A percentile compares a stretch with the other conserved stretches of the same genome.
phyloP scores from a whole-genome alignment of 2,888 invertebrate species.

The Rapana venosa region DNA sequence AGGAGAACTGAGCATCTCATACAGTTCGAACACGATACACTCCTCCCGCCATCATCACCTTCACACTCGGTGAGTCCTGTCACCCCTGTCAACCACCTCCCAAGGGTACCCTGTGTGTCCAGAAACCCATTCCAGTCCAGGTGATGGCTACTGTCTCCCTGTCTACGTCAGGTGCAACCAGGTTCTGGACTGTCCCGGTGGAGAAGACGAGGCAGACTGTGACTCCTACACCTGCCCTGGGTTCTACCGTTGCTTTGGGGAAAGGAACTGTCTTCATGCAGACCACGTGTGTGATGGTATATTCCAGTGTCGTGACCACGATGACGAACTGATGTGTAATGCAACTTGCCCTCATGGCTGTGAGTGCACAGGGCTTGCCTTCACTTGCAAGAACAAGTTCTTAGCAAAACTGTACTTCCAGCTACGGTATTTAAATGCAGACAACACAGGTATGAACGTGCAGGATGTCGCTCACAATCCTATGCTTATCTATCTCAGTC shows the following conservation, averaged over 20 bases:
- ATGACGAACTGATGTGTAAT: conserved; percentile 44
- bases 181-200: conserved; percentile 33
- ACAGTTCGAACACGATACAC: background rate
- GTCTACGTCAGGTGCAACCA: conserved; percentile 40
- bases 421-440: conserved; percentile 11
- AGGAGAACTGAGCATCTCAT: background rate
- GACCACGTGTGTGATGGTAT: conserved; percentile 44
- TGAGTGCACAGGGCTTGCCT: background rate
- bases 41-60: conserved; percentile 15
- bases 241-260: conserved; percentile 42
- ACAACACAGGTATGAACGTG: background rate
- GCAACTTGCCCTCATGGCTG: conserved; percentile 21
- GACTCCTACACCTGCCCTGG: conserved; percentile 30
- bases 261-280: conserved; percentile 37
- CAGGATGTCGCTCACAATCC: background rate
- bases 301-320: conserved; percentile 46
- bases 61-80: background rate
- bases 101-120: conserved; percentile 22
- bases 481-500: conserved; percentile 9
- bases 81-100: background rate
- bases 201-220: conserved; percentile 44
- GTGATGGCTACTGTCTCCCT: conserved; percentile 46
- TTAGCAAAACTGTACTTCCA: background rate
- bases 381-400: background rate
- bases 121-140: conserved; percentile 35